A percentile compares a stretch with the other conserved stretches of the same genome.
These are phyloP conservation scores for Amphipyra tragopoginis DNA, from an alignment of 2,888 invertebrate genomes.

Conservation along the genomic window DNA sequence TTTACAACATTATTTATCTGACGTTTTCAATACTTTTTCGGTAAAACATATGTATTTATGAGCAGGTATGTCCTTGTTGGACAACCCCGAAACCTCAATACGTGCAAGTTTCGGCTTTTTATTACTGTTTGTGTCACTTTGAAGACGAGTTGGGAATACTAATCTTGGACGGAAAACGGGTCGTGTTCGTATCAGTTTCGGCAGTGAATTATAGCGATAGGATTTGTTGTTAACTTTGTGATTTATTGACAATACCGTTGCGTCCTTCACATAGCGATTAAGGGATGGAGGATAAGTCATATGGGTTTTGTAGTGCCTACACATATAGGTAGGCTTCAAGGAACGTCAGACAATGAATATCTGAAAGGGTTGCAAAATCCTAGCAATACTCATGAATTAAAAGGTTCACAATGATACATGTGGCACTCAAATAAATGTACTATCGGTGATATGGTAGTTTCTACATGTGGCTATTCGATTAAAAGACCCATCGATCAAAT, in stretches of 20 bases:
- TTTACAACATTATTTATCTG: slow-evolving; percentile 49
- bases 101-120: slow-evolving; percentile 51
- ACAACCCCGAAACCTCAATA: slow-evolving; percentile 65
- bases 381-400: too few relatives aligned
- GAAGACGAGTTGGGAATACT: slow-evolving; percentile 49
- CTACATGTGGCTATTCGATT: too few relatives aligned
- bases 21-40: slow-evolving; percentile 38
- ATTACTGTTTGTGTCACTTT: slow-evolving; percentile 41
- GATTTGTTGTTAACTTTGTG: slow-evolving; percentile 39
- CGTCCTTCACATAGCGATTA: slow-evolving; percentile 27
- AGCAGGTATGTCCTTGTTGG: slow-evolving; percentile 55
- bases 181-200: slow-evolving; percentile 37
- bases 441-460: too few relatives aligned
- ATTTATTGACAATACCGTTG: slow-evolving; percentile 38
- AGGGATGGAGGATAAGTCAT: neutral
- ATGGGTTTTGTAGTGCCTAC: too few relatives aligned
- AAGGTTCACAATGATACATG: too few relatives aligned
- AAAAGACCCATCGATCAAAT: too few relatives aligned
- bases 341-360: too few relatives aligned
- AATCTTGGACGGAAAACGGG: slow-evolving; percentile 37
- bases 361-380: too few relatives aligned
- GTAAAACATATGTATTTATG: slow-evolving; percentile 37
- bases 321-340: too few relatives aligned
- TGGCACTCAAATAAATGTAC: too few relatives aligned
- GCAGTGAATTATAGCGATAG: slow-evolving; percentile 43